Evolutionary conservation across 2,797 vertebrate genomes (phyloP).

Genomic region (Micropoecilia bifurca): DNA sequence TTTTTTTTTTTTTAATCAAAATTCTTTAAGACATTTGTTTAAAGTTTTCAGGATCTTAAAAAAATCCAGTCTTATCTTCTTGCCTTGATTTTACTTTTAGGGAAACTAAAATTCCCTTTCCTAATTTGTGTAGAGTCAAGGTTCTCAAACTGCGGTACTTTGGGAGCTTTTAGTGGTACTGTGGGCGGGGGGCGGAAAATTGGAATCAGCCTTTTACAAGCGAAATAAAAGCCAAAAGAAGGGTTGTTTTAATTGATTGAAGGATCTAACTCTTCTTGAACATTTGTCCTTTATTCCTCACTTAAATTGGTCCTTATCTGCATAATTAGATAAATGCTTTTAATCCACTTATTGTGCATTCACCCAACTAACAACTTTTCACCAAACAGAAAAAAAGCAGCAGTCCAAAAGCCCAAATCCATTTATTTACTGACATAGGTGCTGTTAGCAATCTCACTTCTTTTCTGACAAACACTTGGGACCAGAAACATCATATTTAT

Average conservation of each 20-base stretch:
- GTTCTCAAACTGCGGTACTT: not conserved
- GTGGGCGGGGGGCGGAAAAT: not conserved
- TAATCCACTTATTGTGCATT: not conserved
- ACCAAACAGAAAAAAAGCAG: constrained; percentile 1
- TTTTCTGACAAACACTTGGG: not conserved
- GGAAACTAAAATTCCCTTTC: not conserved
- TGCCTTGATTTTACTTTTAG: not conserved
- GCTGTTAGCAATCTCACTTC: not conserved
- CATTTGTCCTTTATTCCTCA: not conserved
- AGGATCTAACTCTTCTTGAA: not conserved
- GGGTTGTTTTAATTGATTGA: not conserved
- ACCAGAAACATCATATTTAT: not conserved
- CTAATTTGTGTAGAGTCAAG: not conserved
- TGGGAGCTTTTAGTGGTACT: not conserved
- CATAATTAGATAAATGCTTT: not conserved
- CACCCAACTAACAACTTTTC: constrained; percentile 1
- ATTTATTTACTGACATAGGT: not conserved
- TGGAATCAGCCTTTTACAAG: not conserved
- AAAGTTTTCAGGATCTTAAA: not conserved
- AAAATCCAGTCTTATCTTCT: not conserved
- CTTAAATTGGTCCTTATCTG: not conserved
- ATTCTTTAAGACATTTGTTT: not conserved
- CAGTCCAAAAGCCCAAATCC: not conserved
- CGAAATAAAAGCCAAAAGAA: not conserved
- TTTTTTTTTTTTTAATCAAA: not conserved